These are phyloP conservation scores for Drosophila pruinosa DNA, from an alignment of 1,140 invertebrate genomes.

Conservation along the genomic window DNA sequence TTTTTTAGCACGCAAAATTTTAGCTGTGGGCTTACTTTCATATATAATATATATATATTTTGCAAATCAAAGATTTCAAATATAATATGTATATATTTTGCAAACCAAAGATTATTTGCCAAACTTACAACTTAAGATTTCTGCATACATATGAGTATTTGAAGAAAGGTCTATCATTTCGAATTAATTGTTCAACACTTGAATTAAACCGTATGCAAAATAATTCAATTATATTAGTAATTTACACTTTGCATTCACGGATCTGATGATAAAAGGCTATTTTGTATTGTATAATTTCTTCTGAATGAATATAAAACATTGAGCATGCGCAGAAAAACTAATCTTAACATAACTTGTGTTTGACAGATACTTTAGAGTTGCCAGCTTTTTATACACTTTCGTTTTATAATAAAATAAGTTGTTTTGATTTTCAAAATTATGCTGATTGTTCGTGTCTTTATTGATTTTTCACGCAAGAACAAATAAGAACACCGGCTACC, in stretches of 20 bases:
- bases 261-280: conserved; percentile 45
- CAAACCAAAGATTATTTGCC: neutral
- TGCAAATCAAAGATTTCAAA: too few species aligned
- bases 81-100: neutral
- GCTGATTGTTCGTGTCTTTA: too few species aligned
- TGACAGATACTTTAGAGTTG: neutral
- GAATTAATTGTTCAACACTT: neutral
- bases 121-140: neutral
- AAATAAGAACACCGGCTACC: too few species aligned
- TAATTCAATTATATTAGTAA: neutral
- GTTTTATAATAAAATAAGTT: too few species aligned
- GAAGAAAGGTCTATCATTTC: neutral
- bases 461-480: too few species aligned
- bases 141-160: neutral
- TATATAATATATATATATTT: too few species aligned
- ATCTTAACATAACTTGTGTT: neutral
- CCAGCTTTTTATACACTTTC: neutral
- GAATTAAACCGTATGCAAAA: neutral
- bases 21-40: too few species aligned
- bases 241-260: neutral
- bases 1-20: too few species aligned
- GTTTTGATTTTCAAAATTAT: too few species aligned
- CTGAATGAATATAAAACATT: neutral
- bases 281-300: conserved; percentile 69
- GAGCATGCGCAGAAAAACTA: conserved; percentile 39